Evolutionary conservation across 1,140 invertebrate species (phyloP).

Genomic region (Neuroterus valhalla): DNA sequence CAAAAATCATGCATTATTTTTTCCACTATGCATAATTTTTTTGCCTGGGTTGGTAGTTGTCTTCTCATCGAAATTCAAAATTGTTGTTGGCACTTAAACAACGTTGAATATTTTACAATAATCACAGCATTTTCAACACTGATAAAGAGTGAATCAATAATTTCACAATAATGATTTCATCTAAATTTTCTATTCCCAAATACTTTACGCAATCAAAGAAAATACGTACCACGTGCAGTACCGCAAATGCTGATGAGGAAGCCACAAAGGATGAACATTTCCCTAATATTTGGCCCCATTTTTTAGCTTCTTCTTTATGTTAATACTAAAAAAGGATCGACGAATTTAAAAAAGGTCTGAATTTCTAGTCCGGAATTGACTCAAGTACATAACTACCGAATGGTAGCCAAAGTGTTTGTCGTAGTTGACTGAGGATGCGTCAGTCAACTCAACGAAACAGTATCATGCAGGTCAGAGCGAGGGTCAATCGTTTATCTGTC

Average conservation of each 20-base stretch:
- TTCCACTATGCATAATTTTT: no score
- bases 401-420: conserved; percentile 36
- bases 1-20: no score
- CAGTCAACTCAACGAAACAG: conserved; percentile 51
- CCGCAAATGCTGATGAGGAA: not conserved
- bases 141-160: no score
- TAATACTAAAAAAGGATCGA: not conserved
- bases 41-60: no score
- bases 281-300: not conserved
- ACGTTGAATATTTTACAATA: no score
- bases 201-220: not conserved
- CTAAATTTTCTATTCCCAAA: no score
- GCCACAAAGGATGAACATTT: conserved; percentile 16
- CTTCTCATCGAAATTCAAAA: no score
- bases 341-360: conserved; percentile 3
- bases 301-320: not conserved
- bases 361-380: conserved; percentile 27
- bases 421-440: conserved; percentile 49
- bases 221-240: conserved; percentile 28
- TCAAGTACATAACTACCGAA: conserved; percentile 37
- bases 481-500: conserved; percentile 61
- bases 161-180: no score
- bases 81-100: no score
- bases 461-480: conserved; percentile 58
- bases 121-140: no score